phyloP scores from a whole-genome alignment of 2,113 vertebrate species.

The Narcine bancroftii region DNA sequence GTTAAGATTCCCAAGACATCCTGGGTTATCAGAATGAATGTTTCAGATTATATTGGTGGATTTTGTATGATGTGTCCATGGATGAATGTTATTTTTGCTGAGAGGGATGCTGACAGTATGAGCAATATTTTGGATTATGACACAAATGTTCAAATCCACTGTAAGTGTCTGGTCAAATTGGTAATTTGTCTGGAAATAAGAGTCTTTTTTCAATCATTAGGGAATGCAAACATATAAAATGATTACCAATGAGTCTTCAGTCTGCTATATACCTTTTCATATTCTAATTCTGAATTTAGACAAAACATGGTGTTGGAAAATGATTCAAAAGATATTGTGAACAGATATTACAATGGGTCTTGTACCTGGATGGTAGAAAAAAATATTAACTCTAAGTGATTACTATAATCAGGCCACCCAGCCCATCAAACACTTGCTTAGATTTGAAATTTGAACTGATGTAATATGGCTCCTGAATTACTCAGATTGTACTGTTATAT shows the following conservation, averaged over 20 bases:
- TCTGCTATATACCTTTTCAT: neutral
- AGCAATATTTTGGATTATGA: constrained; percentile 15
- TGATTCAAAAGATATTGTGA: neutral
- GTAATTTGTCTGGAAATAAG: neutral
- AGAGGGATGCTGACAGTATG: neutral
- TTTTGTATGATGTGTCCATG: neutral
- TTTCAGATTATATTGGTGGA: neutral
- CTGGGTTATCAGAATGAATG: no score
- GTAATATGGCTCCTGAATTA: neutral
- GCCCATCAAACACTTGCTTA: neutral
- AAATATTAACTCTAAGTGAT: neutral
- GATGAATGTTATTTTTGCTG: neutral
- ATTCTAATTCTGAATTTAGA: neutral
- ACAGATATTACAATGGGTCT: neutral
- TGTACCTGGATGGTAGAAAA: neutral
- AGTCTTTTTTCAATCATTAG: constrained; percentile 26
- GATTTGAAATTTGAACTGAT: neutral
- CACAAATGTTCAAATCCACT: neutral
- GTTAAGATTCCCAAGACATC: no score
- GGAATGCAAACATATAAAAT: neutral
- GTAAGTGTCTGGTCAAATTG: constrained; percentile 22
- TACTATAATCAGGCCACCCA: neutral
- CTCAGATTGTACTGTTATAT: no score
- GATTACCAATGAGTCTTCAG: neutral
- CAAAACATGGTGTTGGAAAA: neutral